phyloP scores from a whole-genome alignment of 2,113 vertebrate species.

The Oreocharis arfaki region DNA sequence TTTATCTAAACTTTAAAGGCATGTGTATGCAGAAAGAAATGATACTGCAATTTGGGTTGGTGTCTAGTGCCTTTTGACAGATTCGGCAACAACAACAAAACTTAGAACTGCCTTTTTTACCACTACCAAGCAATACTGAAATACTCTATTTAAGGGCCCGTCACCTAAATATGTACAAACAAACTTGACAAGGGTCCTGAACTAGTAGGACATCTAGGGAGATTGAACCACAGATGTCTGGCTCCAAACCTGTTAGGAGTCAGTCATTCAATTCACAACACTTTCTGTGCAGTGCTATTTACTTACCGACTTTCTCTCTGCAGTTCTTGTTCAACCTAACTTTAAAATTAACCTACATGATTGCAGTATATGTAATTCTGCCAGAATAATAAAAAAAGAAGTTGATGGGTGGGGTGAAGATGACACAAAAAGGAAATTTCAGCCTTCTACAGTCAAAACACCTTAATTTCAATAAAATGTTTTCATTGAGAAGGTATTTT shows the following conservation, averaged over 20 bases:
- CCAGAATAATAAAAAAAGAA: not conserved
- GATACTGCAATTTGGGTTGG: not conserved
- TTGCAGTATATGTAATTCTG: not conserved
- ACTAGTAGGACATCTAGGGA: not conserved
- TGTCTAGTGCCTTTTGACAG: not conserved
- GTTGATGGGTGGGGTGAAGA: accelerated
- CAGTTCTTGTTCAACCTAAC: not conserved
- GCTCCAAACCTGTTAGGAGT: not conserved
- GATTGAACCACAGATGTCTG: not conserved
- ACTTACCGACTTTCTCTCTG: not conserved
- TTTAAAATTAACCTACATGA: not conserved
- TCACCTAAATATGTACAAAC: not conserved
- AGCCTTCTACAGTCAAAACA: not conserved
- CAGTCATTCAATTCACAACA: not conserved
- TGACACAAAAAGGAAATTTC: not conserved
- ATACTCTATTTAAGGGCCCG: not conserved
- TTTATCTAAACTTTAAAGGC: constrained; percentile 33
- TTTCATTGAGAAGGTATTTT: not conserved
- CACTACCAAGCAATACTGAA: not conserved
- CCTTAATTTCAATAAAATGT: not conserved
- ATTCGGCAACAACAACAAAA: not conserved
- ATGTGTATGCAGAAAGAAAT: not conserved
- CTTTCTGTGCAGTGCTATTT: not conserved
- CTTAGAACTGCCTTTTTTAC: not conserved
- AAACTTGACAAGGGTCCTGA: not conserved